Conservation (phyloP, 1,140 invertebrate genomes). For the Uloborus diversus region DNA sequence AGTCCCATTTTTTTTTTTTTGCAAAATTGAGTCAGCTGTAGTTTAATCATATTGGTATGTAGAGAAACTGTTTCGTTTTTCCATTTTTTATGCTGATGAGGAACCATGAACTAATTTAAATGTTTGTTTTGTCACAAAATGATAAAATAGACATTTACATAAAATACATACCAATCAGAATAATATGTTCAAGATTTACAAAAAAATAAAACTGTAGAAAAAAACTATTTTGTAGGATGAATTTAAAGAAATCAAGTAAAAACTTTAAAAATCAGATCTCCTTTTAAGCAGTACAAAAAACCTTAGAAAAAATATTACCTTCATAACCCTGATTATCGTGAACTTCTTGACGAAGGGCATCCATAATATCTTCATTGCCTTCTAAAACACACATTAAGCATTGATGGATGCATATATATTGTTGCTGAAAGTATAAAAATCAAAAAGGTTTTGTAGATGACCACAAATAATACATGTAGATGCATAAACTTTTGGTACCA, state of each 20-base stretch:
- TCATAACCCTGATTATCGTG: constrained; percentile 93
- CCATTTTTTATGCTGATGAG: too few relatives aligned
- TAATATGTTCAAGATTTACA: neutral
- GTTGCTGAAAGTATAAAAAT: constrained; percentile 74
- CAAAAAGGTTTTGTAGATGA: too few relatives aligned
- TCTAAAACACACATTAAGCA: constrained; percentile 92
- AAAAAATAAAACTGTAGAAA: neutral
- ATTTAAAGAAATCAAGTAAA: neutral
- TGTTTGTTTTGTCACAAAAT: neutral
- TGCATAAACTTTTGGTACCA: too few relatives aligned
- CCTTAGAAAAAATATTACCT: constrained; percentile 70
- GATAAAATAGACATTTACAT: neutral
- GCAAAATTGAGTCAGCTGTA: too few relatives aligned
- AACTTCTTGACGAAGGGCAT: constrained; percentile 71
- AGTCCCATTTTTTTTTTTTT: too few relatives aligned
- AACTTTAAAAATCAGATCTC: neutral
- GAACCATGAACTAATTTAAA: neutral
- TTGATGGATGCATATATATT: constrained; percentile 96
- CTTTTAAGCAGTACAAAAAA: neutral
- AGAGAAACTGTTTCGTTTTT: too few relatives aligned
- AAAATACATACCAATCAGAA: neutral
- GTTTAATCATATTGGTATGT: too few relatives aligned
- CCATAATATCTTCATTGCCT: constrained; percentile 78
- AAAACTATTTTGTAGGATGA: neutral
- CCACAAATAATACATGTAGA: too few relatives aligned